Conservation (phyloP, 2,888 invertebrate species). For the Pterostichus niger region DNA sequence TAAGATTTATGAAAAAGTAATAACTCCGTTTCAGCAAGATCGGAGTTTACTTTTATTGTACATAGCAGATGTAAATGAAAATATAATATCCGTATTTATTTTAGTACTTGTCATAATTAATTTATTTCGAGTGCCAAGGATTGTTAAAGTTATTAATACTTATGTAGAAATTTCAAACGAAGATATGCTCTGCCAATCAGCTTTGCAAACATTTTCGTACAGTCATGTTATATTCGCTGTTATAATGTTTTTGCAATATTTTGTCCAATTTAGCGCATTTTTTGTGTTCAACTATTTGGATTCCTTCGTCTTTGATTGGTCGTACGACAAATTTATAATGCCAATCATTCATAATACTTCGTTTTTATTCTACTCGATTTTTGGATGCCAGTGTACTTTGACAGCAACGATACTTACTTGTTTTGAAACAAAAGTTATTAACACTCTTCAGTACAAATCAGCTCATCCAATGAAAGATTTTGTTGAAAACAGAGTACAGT, state of each 20-base stretch:
- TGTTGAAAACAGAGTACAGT: background rate
- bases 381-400: constrained; percentile 55
- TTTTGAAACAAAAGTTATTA: constrained; percentile 74
- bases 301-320: constrained; percentile 71
- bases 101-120: constrained; percentile 71
- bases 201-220: constrained; percentile 69
- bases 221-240: constrained; percentile 71
- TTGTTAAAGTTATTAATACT: constrained; percentile 72
- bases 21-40: constrained; percentile 31
- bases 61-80: constrained; percentile 52
- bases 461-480: constrained; percentile 72
- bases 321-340: constrained; percentile 71
- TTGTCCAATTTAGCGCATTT: constrained; percentile 70
- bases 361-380: constrained; percentile 71
- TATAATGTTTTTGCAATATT: constrained; percentile 68
- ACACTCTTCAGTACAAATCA: constrained; percentile 72
- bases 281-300: constrained; percentile 71
- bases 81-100: constrained; percentile 70
- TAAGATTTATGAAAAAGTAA: constrained; percentile 25
- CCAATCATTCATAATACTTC: constrained; percentile 72
- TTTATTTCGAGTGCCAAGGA: constrained; percentile 71
- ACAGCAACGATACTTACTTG: constrained; percentile 71
- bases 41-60: constrained; percentile 23
- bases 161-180: constrained; percentile 71
- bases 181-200: constrained; percentile 73